phyloP scores from a whole-genome alignment of 2,113 vertebrate genomes.

The Myotis yumanensis region DNA sequence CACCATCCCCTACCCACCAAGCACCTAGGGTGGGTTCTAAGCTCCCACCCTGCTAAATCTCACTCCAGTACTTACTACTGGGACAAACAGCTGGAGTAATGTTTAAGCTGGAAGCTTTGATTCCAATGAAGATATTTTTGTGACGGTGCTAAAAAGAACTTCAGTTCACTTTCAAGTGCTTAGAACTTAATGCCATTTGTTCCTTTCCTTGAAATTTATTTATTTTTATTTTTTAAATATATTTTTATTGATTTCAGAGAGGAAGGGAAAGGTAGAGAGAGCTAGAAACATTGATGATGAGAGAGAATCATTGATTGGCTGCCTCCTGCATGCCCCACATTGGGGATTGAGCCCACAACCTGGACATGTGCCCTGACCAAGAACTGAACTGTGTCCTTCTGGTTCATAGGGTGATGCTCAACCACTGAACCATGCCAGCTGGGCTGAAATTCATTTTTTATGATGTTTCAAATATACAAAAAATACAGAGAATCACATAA shows the following conservation, averaged over 20 bases:
- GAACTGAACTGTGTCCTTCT: too few species aligned
- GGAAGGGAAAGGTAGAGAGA: not conserved
- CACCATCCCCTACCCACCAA: not conserved
- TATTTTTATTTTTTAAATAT: not conserved
- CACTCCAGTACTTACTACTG: not conserved
- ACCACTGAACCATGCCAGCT: too few species aligned
- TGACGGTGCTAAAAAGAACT: not conserved
- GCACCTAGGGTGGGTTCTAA: not conserved
- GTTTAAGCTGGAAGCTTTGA: not conserved
- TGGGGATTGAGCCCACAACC: too few species aligned
- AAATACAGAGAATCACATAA: not conserved
- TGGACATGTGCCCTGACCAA: too few species aligned
- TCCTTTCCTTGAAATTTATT: not conserved
- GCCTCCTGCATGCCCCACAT: too few species aligned
- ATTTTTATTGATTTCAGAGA: not conserved
- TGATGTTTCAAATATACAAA: not conserved
- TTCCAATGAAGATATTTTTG: not conserved
- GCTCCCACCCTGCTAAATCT: not conserved
- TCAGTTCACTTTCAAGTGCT: not conserved
- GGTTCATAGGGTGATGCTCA: too few species aligned
- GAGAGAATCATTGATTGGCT: too few species aligned
- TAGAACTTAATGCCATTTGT: not conserved
- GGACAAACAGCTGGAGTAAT: not conserved
- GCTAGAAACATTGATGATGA: too few species aligned
- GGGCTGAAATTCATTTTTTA: not conserved